Evolutionary conservation across 2,888 invertebrate species (phyloP), one percentile per base, ranked within the genome.

Genomic region (Neuroscelio doddi): DNA sequence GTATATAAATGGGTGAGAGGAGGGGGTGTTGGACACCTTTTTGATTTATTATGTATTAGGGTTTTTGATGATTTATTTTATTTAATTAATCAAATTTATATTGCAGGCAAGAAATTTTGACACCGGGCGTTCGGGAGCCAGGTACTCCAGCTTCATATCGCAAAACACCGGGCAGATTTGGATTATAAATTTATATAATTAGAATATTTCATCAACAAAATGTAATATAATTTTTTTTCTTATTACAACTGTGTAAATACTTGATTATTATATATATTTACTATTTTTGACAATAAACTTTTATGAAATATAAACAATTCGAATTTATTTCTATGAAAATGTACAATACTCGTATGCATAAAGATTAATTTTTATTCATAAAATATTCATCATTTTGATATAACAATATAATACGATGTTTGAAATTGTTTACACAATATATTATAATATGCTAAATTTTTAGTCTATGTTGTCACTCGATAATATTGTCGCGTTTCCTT

Each of bases 91-190:
- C n/a, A 24, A 21, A 47, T 21, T 65, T 56, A 15, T 62, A 64
- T 80, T 79, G 30, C 72, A 86, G 92, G 69, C 92, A 93, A 73
- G 93, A 94, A 77, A 91, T 96, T 67, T 89, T 93, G 8, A 93
- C 92, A 1, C 95, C 95, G 0, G 95, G 95, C 0, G 86, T 91
- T 0, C 86, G 88, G 46, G 92, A 92, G 36, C 92, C 93, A 0
- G 88, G 92, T 5, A 89, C 88, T 3, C 87, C 88, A 1, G 84
- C 85, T 1, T 87, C 87, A 1, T 88, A 87, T 46, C 81, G 86
- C 21, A 85, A 93, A 63, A 94, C 94, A 5, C 95, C 95, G 0
- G 88, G 90, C 0, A 85, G 94, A 68, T 89, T 96, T 58, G 96
- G 95, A 0, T 85, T 95, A 46, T 95, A 89, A 86, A 70, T 61